Base-by-base conservation (phyloP, 1,140 invertebrate genomes). In the Musca vetustissima region DNA sequence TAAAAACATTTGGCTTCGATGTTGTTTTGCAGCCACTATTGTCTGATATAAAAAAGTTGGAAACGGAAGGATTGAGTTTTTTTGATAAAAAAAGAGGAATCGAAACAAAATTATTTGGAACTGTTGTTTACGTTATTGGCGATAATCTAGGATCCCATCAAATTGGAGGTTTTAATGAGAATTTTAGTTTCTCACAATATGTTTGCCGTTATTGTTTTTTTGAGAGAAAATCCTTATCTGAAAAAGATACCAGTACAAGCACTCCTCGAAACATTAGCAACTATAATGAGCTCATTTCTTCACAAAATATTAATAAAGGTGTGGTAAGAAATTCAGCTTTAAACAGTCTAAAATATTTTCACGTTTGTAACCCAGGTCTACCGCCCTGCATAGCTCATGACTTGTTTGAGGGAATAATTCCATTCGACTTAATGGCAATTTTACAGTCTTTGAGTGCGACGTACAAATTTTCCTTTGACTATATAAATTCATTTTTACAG, bases 91-190 rank as follows among this genome's bases (percentile, higher is more conserved):
- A 28, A 28, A 8, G 3, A 9, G 48, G 48, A n/a, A 24, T 28
- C 3, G 14, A 24, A 14, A n/a, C 8, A 25, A 66, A 4, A 17
- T 66, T 28, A 32, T 22, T 14, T 25, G 65, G 65, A 15, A 32
- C 21, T 52, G 24, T 66, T 24, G 32, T 66, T 21, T 47, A 47
- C 28, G 19, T 50, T 21, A n/a, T 66, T 47, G 65, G 47, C 4
- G 65, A 66, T 47, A 64, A 64, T 25, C 19, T 64, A 15, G 59
- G 59, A 64, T 28, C 24, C n/a, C 59, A 64, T 21, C 65, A 66
- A 52, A 66, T 66, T 52, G 65, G 65, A 14, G 65, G 65, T 13
- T 66, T 28, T 28, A 66, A 48, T 1, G 48, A 66, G 52, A 66
- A 66, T 15, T 66, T 66, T 17, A 66, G 17, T 66, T 21, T 48